Evolutionary conservation across 2,888 invertebrate species (phyloP).

Genomic region (Nasonovia ribisnigri): DNA sequence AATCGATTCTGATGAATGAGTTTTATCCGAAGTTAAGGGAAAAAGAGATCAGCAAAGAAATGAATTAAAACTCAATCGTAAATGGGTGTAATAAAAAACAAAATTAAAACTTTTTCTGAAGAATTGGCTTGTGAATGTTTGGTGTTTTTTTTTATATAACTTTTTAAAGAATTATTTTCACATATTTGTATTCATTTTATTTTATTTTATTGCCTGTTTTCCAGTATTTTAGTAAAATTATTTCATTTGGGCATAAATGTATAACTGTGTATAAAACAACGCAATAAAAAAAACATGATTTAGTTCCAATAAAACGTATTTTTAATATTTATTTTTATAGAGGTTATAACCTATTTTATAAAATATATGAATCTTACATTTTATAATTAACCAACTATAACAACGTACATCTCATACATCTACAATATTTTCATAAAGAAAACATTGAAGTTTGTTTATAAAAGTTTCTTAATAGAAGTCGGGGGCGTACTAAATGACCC

Average conservation of each 20-base stretch:
- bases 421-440: not conserved
- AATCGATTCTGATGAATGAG: not conserved
- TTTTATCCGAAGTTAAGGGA: not conserved
- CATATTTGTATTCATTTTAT: not conserved
- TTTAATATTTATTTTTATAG: not conserved
- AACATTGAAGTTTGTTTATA: not conserved
- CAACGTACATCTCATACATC: not conserved
- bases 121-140: not conserved
- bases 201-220: not conserved
- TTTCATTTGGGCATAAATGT: not conserved
- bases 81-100: conserved; percentile 31
- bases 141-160: not conserved
- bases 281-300: not conserved
- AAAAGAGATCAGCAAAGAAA: not conserved
- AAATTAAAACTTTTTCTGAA: conserved; percentile 6
- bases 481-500: not conserved
- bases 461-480: not conserved
- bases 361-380: not conserved
- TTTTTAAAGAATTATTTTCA: not conserved
- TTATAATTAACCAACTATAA: not conserved
- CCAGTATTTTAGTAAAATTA: not conserved
- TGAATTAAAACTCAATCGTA: not conserved
- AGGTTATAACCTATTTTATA: no score
- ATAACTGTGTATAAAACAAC: not conserved
- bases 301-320: not conserved